Evolutionary conservation across 1,140 invertebrate genomes (phyloP), one percentile per base, ranked within the genome.

Genomic region (Cherax quadricarinatus): DNA sequence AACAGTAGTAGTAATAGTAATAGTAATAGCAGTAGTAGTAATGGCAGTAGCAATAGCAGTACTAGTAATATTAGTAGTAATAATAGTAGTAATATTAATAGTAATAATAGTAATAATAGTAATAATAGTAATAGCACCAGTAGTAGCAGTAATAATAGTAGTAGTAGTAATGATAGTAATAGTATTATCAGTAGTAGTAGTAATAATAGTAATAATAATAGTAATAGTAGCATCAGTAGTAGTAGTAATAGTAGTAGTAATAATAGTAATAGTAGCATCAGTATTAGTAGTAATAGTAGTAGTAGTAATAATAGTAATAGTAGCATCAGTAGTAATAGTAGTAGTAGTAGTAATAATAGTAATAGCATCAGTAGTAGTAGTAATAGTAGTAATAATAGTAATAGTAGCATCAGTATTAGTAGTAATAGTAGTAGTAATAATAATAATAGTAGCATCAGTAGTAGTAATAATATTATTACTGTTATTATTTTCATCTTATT

Each of bases 231-330:
- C 57, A 83, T 0, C 57, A 60, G 16, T 51, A 60, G 16, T 83
- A 83, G 3, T 83, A 60, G 16, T 83, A 60, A 3, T 83, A 60
- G 16, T 83, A 60, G 16, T 83, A 60, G 16, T 83, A 57, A 57
- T 83, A 57, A 3, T 83, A 83, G 16, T 83, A 83, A 3, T 83
- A 57, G 16, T 83, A 83, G 30, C 57, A 83, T 3, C 57, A 83
- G 30, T 83, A 83, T 2, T 83, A 57, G 30, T 83, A 83, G 30
- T 83, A 83, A 7, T 83, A 83, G 30, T 83, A 57, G 30, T 83
- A 21, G 30, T 83, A 83, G 30, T 83, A 57, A 7, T 83, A 60
- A 7, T 83, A 41, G 30, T 41, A 41, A 41, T 41, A 41, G 30
- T 41, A 41, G 30, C 2, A 41, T 41, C 2, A 41, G 30, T 41